Evolutionary conservation across 2,888 invertebrate species (phyloP).

Genomic region (Amiota mariae): DNA sequence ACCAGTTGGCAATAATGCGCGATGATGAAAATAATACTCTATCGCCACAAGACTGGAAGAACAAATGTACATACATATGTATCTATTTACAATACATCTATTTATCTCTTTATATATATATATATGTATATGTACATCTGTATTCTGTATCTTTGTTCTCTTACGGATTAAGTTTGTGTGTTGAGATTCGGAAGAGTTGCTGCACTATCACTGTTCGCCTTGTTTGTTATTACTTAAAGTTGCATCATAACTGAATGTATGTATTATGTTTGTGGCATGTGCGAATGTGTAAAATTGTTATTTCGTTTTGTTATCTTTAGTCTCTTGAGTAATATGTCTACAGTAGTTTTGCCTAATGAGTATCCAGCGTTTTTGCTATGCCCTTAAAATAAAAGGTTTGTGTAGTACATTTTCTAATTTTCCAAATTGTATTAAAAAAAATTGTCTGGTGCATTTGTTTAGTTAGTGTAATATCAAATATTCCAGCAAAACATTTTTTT

Average conservation of each 20-base stretch:
- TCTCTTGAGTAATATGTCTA: constrained; percentile 13
- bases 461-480: too few relatives aligned
- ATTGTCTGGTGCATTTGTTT: too few relatives aligned
- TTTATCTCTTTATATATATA: not conserved
- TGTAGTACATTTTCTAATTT: too few relatives aligned
- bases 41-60: not conserved
- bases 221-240: not conserved
- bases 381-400: too few relatives aligned
- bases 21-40: not conserved
- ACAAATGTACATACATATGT: not conserved
- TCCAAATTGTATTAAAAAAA: too few relatives aligned
- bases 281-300: not conserved
- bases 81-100: constrained; percentile 9
- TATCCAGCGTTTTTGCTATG: not conserved
- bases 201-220: not conserved
- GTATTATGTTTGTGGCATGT: not conserved
- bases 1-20: constrained; percentile 18
- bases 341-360: constrained; percentile 1
- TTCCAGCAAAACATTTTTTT: too few relatives aligned
- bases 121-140: constrained; percentile 21
- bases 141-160: constrained; percentile 22
- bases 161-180: constrained; percentile 4
- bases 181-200: not conserved
- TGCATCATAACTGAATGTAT: not conserved
- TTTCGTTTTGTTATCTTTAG: not conserved